Percentiles rank a stretch among this genome's conserved stretches.
Evolutionary conservation across 2,113 vertebrate species (phyloP).

Genomic region (Eclectus roratus): DNA sequence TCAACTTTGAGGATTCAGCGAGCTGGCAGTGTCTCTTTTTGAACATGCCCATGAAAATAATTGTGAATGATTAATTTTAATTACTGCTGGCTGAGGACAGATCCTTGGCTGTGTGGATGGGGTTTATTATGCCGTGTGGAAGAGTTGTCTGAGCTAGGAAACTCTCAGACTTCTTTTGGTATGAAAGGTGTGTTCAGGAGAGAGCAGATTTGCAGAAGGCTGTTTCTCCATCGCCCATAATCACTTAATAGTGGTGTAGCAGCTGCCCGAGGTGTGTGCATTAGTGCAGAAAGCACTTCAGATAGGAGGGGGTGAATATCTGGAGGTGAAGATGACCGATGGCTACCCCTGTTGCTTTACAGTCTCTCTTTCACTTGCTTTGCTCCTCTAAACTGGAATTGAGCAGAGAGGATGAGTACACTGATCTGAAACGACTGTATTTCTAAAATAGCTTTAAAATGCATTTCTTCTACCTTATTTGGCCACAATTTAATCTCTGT

Average conservation of each 20-base stretch:
- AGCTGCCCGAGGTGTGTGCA: neutral
- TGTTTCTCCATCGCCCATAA: neutral
- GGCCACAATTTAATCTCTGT: neutral
- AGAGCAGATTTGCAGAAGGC: neutral
- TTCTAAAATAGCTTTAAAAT: neutral
- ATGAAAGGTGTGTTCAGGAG: neutral
- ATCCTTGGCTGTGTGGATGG: neutral
- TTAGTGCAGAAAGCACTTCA: neutral
- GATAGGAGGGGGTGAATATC: neutral
- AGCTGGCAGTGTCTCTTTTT: constrained; percentile 4
- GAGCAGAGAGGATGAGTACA: neutral
- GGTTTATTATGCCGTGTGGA: neutral
- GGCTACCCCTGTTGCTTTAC: neutral
- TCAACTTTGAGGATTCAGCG: constrained; percentile 31
- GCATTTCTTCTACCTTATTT: neutral
- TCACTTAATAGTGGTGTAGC: neutral
- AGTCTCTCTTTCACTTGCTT: neutral
- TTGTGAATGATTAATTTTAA: constrained; percentile 65
- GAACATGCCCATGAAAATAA: constrained; percentile 50
- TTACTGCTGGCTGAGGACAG: constrained; percentile 35
- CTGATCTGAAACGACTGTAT: neutral
- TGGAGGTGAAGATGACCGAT: neutral
- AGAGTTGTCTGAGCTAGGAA: neutral
- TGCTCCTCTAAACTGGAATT: neutral
- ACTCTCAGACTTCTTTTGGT: neutral